These are phyloP conservation scores for Conchocele bisecta DNA, from an alignment of 2,888 invertebrate species.

Conservation along the genomic window DNA sequence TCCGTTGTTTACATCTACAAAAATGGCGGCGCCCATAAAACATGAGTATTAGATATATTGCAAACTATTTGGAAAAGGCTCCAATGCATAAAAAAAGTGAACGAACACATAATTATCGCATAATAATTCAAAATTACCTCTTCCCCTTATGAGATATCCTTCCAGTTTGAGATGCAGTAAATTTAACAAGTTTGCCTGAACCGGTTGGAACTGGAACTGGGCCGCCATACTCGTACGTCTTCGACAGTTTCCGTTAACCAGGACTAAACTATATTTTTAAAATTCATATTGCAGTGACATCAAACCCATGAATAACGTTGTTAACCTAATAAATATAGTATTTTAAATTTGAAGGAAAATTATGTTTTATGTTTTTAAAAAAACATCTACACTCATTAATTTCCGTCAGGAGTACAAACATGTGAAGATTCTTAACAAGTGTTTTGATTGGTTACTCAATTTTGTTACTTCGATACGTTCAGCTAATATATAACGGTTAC, in stretches of 20 bases:
- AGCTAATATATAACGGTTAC: too few species aligned
- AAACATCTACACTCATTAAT: too few species aligned
- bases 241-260: conserved; percentile 72
- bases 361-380: too few species aligned
- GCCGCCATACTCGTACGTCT: conserved; percentile 72
- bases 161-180: conserved; percentile 23
- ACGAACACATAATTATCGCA: background rate
- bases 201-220: conserved; percentile 82
- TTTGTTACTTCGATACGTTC: too few species aligned
- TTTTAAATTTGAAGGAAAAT: too few species aligned
- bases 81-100: background rate
- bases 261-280: conserved; percentile 4
- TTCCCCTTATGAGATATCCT: background rate
- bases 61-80: background rate
- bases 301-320: too few species aligned
- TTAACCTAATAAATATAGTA: too few species aligned
- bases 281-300: too few species aligned
- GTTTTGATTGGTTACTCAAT: too few species aligned
- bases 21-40: conserved; percentile 78
- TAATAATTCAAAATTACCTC: background rate
- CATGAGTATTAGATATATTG: background rate
- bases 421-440: too few species aligned
- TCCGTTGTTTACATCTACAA: conserved; percentile 76
- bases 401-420: too few species aligned
- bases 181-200: conserved; percentile 71